Evolutionary conservation across 2,888 invertebrate genomes (phyloP), one percentile per base, ranked within the genome.

Genomic region (Euproctis similis): DNA sequence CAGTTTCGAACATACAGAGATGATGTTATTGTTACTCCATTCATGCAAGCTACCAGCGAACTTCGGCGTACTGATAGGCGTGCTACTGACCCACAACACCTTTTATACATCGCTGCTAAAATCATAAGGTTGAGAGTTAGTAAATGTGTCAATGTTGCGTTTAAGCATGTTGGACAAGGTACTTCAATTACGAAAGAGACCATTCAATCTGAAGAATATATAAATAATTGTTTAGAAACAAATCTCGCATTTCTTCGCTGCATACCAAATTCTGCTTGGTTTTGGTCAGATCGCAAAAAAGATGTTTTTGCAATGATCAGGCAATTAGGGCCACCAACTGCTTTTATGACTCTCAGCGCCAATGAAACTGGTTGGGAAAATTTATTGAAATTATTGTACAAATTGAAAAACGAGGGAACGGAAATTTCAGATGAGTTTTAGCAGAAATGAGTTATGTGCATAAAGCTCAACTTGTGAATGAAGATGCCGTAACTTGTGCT

Each of bases 261-360:
- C 2, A 59, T 73, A 26, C 68, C 66, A 37, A 71, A 68, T 56
- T 69, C 65, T 19, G 37, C 47, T 32, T 55, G 45, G 45, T 71
- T 55, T 48, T 69, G 73, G 72, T 24, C 52, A 18, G 34, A 52
- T 26, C 32, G 61, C 1, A 70, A 69, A 56, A 55, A 45, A 47
- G 60, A 71, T 44, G 40, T 70, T 26, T 69, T 69, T 31, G 61
- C 69, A 5, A 72, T 69, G 59, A 74, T 71, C 12, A 25, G 68
- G 12, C 68, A 73, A 42, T 39, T 57, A 10, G 68, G 69, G 6
- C 48, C 43, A 39, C 71, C 68, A 34, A 69, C 68, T 31, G 42
- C 50, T 26, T 74, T 70, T 51, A n/a, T 73, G 21, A 73, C 66
- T 8, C 21, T 74, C 7, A 68, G 63, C 35, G 67, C 71, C 2